Conservation (phyloP, 1,140 invertebrate species). For the Drosophila carrolli region DNA sequence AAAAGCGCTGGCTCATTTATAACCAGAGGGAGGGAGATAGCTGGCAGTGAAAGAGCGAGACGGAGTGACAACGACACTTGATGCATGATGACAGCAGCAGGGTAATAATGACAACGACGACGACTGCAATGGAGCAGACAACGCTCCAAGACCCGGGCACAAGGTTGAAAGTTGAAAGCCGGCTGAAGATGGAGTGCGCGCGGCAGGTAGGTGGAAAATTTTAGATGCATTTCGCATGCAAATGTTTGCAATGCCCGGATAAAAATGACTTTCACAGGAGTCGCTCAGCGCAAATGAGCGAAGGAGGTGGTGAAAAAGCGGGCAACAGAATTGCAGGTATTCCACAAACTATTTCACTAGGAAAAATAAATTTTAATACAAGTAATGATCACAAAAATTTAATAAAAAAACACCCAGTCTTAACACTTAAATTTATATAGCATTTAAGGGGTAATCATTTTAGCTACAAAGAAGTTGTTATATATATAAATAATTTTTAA, state of each 20-base stretch:
- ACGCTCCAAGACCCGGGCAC: slow-evolving; percentile 37
- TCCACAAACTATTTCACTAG: slow-evolving; percentile 38
- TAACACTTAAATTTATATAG: too few relatives aligned
- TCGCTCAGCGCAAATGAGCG: slow-evolving; percentile 27
- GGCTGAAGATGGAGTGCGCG: slow-evolving; percentile 30
- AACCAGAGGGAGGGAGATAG: slow-evolving; percentile 8
- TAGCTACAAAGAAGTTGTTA: too few relatives aligned
- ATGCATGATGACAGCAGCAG: slow-evolving; percentile 78
- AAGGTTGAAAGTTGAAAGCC: slow-evolving; percentile 42
- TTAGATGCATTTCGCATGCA: slow-evolving; percentile 76
- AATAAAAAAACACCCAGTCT: too few relatives aligned
- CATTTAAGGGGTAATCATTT: too few relatives aligned
- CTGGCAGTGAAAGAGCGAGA: not conserved
- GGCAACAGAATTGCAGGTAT: slow-evolving; percentile 40
- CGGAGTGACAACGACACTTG: slow-evolving; percentile 73
- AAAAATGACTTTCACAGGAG: slow-evolving; percentile 62
- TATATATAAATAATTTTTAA: too few relatives aligned
- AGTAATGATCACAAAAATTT: too few relatives aligned
- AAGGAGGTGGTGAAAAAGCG: not conserved
- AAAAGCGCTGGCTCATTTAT: slow-evolving; percentile 53
- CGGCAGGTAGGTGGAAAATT: slow-evolving; percentile 53
- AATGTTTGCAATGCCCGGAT: slow-evolving; percentile 74
- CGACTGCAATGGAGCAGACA: slow-evolving; percentile 70
- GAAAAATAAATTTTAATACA: slow-evolving; percentile 12
- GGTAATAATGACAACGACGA: slow-evolving; percentile 78